Evolutionary conservation across 2,888 invertebrate species (phyloP), one percentile per base, ranked within the genome.

Genomic region (Rhagium mordax): DNA sequence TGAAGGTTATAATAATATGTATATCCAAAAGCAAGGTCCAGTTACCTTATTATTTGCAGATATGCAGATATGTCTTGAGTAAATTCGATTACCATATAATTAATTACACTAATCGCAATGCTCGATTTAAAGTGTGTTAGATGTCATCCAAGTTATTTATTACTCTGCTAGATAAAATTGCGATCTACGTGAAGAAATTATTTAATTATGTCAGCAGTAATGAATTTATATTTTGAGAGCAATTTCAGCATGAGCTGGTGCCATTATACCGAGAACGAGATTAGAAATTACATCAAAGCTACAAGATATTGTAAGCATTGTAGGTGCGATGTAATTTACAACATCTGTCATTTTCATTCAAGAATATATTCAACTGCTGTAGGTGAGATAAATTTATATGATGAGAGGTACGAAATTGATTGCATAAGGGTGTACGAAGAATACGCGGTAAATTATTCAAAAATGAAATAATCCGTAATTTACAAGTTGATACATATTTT

Each of bases 321-420:
- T 57, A 13, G 55, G 55, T 15, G 55, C 55, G 24, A 21, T 57
- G 55, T 57, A 27, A 57, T 57, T 55, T 55, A 55, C 24, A 55
- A 24, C 55, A 57, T 24, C 24, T 27, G 27, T n/a, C 24, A 24
- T 24, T 57, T 27, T 27, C 27, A n/a, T 27, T n/a, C n/a, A 21
- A 5, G 24, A 8, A 21, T 20, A n/a, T 55, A 13, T 55, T 24
- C 55, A 55, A 21, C n/a, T 53, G 21, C 7, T 21, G 13, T 21
- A 24, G 21, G 55, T 21, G 21, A 21, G 55, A 55, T 20, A 21
- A n/a, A 24, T 55, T 21, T 55, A n/a, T 55, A 15, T 41, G 41
- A 1, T 41, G n/a, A 15, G n/a, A 15, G 3, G n/a, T 41, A 41
- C 0, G 41, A 41, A 41, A 4, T 4, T 24, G 24, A 24, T 24